Evolutionary conservation across 2,888 invertebrate genomes (phyloP), one percentile per base, ranked within the genome.

Genomic region (Monochamus alternatus): DNA sequence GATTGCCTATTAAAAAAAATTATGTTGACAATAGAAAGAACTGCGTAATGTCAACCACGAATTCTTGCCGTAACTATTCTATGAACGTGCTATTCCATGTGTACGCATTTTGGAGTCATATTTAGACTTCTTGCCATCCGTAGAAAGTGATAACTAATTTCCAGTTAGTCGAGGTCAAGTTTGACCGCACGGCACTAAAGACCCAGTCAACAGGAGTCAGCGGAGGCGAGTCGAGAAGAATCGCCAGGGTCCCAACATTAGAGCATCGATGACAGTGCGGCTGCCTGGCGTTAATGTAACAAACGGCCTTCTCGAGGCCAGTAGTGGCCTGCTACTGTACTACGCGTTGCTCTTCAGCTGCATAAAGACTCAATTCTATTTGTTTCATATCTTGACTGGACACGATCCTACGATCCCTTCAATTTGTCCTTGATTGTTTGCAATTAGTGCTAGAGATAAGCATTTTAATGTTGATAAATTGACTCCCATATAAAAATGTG

Each of bases 341-440:
- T 69, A 69, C 68, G 68, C 68, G 44, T 43, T 3, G 3, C 38
- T 38, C 63, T 38, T 59, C 44, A 59, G 44, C 14, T 32, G 59
- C 14, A 44, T 43, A 38, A 47, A 51, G 31, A 65, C 58, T 59
- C 59, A 44, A 59, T 69, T n/a, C 22, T 58, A 38, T 44, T 30
- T 38, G 59, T 59, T 59, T 69, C 68, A 44, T 59, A 59, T 22
- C 59, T 59, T 59, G 68, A 59, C 68, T 69, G 59, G 68, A 44
- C 59, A 30, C 59, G 44, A n/a, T 31, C 3, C 31, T 22, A 43
- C 12, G 68, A 69, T 59, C 43, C 68, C 58, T 22, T 14, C 67
- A 55, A 67, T 32, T 14, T 38, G 7, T 7, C 2, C 38, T 38
- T 4, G 38, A 44, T 12, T 0, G 12, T 9, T 43, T 8, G 22